These are phyloP conservation scores for Coecobrya sp. DNA, from an alignment of 2,888 invertebrate species.

Conservation along the genomic window DNA sequence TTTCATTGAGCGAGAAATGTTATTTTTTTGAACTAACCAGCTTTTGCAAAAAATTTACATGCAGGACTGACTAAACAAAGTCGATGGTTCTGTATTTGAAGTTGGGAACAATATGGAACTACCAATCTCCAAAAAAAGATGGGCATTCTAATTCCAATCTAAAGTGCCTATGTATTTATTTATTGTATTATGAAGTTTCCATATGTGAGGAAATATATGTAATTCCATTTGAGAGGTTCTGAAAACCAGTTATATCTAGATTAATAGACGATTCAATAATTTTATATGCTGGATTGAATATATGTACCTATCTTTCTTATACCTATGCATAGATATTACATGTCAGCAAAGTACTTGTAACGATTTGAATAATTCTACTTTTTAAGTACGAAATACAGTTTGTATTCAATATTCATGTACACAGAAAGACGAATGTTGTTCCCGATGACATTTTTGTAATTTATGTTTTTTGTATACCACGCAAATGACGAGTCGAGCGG, in stretches of 20 bases:
- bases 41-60: not conserved
- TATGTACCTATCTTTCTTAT: too few relatives aligned
- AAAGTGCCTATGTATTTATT: too few relatives aligned
- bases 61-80: not conserved
- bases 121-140: too few relatives aligned
- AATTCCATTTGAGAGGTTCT: not conserved
- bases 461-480: constrained; percentile 29
- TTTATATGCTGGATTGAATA: too few relatives aligned
- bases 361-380: not conserved
- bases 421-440: constrained; percentile 72
- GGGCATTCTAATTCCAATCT: too few relatives aligned
- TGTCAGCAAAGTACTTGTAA: constrained; percentile 14
- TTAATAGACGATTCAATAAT: not conserved
- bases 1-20: not conserved
- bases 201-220: too few relatives aligned
- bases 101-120: too few relatives aligned
- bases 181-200: too few relatives aligned
- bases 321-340: too few relatives aligned
- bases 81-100: too few relatives aligned
- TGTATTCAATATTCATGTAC: not conserved
- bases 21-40: not conserved
- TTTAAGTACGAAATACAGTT: constrained; percentile 17
- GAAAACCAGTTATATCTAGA: not conserved
- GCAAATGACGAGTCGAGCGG: constrained; percentile 61
- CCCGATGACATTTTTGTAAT: constrained; percentile 31